Evolutionary conservation across 2,797 vertebrate species (phyloP), one percentile per base, ranked within the genome.

Genomic region (Pipistrellus nathusii): DNA sequence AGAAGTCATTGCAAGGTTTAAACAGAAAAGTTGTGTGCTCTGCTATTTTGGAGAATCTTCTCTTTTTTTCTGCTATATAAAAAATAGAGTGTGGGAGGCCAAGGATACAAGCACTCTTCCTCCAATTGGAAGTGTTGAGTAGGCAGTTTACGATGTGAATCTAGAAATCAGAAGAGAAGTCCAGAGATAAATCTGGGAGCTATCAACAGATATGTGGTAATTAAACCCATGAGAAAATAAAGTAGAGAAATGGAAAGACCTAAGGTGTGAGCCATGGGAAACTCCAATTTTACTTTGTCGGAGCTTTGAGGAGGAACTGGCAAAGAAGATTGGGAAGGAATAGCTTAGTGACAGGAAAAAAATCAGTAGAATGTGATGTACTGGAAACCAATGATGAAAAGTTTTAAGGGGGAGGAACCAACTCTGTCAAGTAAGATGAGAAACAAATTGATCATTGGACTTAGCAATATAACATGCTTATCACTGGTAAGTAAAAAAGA

Each of bases 211-310:
- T 51, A 38, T 62, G 57, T 71, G 41, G 10, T 68, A 57, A 78
- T 93, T 94, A 95, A 59, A 69, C 51, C 59, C 82, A n/a, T 66
- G 15, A 53, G n/a, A 32, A 80, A 48, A 68, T 59, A 75, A 94
- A 68, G 57, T 4, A 64, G 6, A 18, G 62, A 38, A 81, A 71
- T 69, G 51, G 71, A 72, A 18, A 82, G 35, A 75, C 18, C 11
- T 71, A 27, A 85, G 57, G 25, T 59, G 5, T 51, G 6, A 73
- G 44, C 21, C 48, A 21, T 32, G 30, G 35, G 2, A 71, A 80
- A 66, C 8, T 91, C 11, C 3, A 1, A 41, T 44, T 23, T 72
- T 77, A 71, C 23, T 91, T 62, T 76, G 12, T 66, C 81, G 41
- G n/a, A 72, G 8, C 38, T 51, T 14, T 17, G 25, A 88, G 17